Evolutionary conservation across 2,113 vertebrate genomes (phyloP).

Genomic region (Crotalus helleri): DNA sequence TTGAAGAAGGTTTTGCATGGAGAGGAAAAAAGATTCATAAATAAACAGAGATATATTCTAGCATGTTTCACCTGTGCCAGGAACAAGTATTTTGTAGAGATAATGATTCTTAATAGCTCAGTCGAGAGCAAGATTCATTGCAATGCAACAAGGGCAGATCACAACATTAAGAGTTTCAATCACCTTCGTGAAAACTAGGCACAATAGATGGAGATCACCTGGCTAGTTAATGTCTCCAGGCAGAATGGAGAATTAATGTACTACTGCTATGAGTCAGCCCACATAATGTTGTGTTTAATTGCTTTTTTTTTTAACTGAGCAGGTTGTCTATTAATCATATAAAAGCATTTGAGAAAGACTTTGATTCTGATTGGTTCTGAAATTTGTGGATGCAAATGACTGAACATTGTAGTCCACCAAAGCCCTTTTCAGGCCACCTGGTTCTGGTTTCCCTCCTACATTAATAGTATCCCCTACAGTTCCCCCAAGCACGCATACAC

Average conservation of each 20-base stretch:
- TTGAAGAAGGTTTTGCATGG: background rate
- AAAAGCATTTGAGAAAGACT: background rate
- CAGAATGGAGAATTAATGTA: background rate
- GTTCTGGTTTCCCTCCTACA: background rate
- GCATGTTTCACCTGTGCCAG: background rate
- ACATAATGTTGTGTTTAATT: background rate
- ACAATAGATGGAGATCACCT: background rate
- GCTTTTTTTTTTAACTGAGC: background rate
- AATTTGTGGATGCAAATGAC: background rate
- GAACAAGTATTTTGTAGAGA: background rate
- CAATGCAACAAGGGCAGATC: background rate
- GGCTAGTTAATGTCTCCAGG: background rate
- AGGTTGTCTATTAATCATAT: background rate
- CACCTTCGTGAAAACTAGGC: background rate
- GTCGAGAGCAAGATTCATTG: background rate
- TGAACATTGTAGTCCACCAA: background rate
- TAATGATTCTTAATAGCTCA: background rate
- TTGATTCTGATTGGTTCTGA: background rate
- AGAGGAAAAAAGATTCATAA: background rate
- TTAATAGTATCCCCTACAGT: background rate
- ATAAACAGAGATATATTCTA: background rate
- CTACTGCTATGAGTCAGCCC: background rate
- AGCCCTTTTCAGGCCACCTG: background rate
- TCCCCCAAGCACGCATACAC: background rate
- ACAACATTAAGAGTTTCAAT: background rate